Conservation (phyloP, 2,113 vertebrate genomes). For the Lophochroa leadbeateri region DNA sequence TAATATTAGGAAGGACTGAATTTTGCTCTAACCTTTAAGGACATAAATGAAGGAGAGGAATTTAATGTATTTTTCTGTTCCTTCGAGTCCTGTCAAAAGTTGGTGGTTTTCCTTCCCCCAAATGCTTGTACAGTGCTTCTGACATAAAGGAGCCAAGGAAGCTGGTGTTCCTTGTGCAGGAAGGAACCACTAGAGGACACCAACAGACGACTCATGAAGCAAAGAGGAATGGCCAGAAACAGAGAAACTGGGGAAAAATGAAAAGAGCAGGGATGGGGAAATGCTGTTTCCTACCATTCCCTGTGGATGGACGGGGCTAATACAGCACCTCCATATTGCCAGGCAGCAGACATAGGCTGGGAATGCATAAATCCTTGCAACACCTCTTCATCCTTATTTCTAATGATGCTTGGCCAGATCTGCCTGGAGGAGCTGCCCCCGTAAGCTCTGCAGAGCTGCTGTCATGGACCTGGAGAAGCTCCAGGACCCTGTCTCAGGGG, state of each 20-base stretch:
- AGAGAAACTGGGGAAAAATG: too few relatives aligned
- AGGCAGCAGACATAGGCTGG: not conserved
- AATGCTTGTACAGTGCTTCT: not conserved
- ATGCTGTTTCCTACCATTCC: not conserved
- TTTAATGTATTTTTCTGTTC: not conserved
- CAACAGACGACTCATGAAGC: not conserved
- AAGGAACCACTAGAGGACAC: conserved; percentile 45
- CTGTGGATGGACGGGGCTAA: not conserved
- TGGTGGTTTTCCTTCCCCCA: not conserved
- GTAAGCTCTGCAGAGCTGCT: not conserved
- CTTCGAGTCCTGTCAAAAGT: not conserved
- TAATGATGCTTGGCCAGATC: not conserved
- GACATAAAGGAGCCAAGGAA: not conserved
- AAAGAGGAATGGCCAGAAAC: not conserved
- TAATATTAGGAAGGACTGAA: not conserved
- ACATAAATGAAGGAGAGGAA: not conserved
- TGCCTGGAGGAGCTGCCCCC: not conserved
- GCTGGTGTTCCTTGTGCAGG: not conserved
- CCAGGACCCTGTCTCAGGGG: too few relatives aligned
- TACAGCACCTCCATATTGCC: not conserved
- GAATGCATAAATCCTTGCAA: not conserved
- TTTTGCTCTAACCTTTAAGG: not conserved
- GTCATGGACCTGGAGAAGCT: not conserved
- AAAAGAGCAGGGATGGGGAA: not conserved
- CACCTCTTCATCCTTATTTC: not conserved